phyloP scores from a whole-genome alignment of 2,113 vertebrate genomes.

The Fregetta grallaria region DNA sequence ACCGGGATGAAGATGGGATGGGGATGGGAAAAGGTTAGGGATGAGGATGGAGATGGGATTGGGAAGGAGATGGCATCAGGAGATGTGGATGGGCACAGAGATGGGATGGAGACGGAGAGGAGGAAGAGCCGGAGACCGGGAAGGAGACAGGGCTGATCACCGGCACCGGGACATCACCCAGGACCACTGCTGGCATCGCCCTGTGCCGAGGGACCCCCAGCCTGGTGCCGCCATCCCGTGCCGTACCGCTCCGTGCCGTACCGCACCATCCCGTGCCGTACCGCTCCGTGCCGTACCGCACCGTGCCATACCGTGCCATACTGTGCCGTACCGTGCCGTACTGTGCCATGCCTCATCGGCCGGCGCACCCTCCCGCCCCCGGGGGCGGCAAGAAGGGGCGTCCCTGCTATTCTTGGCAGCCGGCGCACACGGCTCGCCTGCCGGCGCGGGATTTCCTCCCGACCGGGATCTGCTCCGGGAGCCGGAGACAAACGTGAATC shows the following conservation, averaged over 20 bases:
- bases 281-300: neutral
- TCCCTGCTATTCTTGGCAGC: neutral
- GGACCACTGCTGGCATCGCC: neutral
- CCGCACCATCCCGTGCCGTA: neutral
- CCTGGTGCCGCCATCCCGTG: too few species aligned
- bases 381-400: neutral
- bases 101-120: neutral
- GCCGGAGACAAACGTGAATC: neutral
- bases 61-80: too few species aligned
- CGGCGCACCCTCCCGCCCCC: neutral
- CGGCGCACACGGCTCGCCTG: neutral
- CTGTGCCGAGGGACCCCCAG: too few species aligned
- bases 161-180: neutral
- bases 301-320: neutral
- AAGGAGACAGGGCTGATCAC: neutral
- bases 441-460: neutral
- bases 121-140: too few species aligned
- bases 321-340: fast-evolving
- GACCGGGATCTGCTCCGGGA: neutral
- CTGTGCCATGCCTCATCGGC: neutral
- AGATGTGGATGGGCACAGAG: neutral
- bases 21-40: too few species aligned
- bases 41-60: too few species aligned
- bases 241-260: too few species aligned
- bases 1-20: too few species aligned